Evolutionary conservation across 1,140 invertebrate genomes (phyloP).

Genomic region (Aplysia californica): DNA sequence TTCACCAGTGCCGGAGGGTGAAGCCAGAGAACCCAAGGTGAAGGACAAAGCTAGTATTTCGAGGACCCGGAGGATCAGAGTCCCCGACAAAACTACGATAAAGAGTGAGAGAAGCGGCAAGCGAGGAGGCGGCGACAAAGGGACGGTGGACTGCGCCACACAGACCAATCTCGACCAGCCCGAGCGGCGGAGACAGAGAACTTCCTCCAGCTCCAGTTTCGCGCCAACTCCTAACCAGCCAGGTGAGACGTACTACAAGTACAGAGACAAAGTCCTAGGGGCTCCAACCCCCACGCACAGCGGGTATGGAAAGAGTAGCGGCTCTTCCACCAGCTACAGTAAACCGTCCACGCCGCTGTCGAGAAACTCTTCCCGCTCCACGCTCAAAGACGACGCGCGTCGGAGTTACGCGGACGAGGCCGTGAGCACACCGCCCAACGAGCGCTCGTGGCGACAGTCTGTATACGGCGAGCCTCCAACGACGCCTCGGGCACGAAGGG

Average conservation of each 20-base stretch:
- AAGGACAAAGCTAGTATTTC: constrained; percentile 45
- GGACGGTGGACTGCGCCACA: constrained; percentile 48
- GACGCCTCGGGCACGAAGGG: constrained; percentile 20
- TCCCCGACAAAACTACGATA: constrained; percentile 37
- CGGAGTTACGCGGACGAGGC: constrained; percentile 37
- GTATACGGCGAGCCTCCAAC: constrained; percentile 55
- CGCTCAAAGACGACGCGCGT: constrained; percentile 29
- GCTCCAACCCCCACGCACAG: constrained; percentile 30
- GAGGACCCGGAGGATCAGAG: constrained; percentile 48
- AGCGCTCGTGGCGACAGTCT: constrained; percentile 57
- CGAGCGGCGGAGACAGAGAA: constrained; percentile 29
- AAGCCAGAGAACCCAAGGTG: constrained; percentile 37
- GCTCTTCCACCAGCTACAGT: not conserved
- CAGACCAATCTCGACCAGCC: constrained; percentile 55
- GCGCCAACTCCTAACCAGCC: constrained; percentile 20
- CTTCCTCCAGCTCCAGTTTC: constrained; percentile 17
- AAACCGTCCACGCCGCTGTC: constrained; percentile 18
- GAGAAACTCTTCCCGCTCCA: constrained; percentile 25
- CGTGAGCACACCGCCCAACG: constrained; percentile 45
- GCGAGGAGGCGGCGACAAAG: constrained; percentile 22
- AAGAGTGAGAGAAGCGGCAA: constrained; percentile 34
- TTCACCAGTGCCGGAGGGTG: constrained; percentile 54
- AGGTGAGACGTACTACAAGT: constrained; percentile 54
- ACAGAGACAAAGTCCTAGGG: constrained; percentile 49
- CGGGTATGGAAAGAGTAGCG: constrained; percentile 17